Conservation (phyloP, 2,888 invertebrate species). For the Heliconius sara region DNA sequence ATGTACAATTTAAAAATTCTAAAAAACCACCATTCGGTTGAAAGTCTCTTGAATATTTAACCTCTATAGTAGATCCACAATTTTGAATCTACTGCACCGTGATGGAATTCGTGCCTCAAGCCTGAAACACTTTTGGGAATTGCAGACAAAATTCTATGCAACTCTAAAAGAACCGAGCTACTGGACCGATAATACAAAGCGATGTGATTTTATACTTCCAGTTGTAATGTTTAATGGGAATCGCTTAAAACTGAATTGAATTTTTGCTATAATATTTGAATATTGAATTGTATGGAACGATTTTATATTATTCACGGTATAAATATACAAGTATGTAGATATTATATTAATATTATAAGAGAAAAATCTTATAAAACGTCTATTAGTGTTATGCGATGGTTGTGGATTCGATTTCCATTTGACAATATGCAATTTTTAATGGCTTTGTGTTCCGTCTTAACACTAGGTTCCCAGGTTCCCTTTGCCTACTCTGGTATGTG, state of each 20-base stretch:
- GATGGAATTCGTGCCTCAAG: constrained; percentile 38
- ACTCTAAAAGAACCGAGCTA: constrained; percentile 35
- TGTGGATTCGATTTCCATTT: no score
- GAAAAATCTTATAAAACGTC: neutral
- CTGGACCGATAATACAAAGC: constrained; percentile 32
- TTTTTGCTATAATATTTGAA: constrained; percentile 16
- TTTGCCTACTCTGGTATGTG: no score
- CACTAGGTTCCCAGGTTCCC: no score
- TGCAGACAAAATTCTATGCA: constrained; percentile 42
- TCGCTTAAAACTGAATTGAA: neutral
- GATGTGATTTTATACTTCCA: constrained; percentile 30
- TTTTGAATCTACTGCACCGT: constrained; percentile 30
- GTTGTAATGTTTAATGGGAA: constrained; percentile 27
- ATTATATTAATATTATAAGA: neutral
- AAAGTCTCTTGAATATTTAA: constrained; percentile 39
- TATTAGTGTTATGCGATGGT: no score
- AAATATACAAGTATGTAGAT: neutral
- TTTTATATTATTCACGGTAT: neutral
- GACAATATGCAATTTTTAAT: no score
- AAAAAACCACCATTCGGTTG: constrained; percentile 21
- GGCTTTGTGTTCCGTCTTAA: no score
- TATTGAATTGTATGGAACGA: neutral
- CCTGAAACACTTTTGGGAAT: constrained; percentile 41
- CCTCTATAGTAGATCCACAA: constrained; percentile 33
- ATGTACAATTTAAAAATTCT: constrained; percentile 12